Evolutionary conservation across 2,113 vertebrate genomes (phyloP).

Genomic region (Ceratotherium simum): DNA sequence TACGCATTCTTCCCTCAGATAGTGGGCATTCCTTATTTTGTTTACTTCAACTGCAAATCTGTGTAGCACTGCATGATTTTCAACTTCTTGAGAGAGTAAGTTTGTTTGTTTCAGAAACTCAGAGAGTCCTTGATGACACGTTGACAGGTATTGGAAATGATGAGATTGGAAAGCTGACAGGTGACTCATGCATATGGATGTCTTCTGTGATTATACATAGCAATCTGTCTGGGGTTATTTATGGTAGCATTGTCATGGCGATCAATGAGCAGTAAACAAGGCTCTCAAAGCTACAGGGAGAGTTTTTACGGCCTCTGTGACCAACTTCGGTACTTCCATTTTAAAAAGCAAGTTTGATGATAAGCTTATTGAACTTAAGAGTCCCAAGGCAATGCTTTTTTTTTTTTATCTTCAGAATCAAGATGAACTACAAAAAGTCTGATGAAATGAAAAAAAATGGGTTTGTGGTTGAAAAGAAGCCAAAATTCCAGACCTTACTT

Average conservation of each 20-base stretch:
- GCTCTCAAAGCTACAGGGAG: conserved; percentile 43
- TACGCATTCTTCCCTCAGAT: neutral
- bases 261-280: conserved; percentile 73
- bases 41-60: conserved; percentile 30
- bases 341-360: conserved; percentile 55
- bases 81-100: conserved; percentile 48
- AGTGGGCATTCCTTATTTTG: conserved; percentile 9
- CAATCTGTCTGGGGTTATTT: conserved; percentile 76
- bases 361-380: conserved; percentile 43
- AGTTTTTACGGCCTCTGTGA: conserved; percentile 26
- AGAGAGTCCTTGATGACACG: conserved; percentile 68
- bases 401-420: neutral
- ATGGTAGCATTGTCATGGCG: conserved; percentile 66
- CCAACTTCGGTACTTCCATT: neutral
- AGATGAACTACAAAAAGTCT: neutral
- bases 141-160: conserved; percentile 77
- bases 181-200: conserved; percentile 82
- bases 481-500: neutral
- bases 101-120: conserved; percentile 66
- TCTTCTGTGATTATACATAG: conserved; percentile 73
- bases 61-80: neutral
- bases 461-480: neutral
- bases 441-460: conserved; percentile 27
- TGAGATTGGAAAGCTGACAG: conserved; percentile 71
- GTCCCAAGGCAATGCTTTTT: neutral